Evolutionary conservation across 2,888 invertebrate species (phyloP).

Genomic region (Rhorus exstirpatorius): DNA sequence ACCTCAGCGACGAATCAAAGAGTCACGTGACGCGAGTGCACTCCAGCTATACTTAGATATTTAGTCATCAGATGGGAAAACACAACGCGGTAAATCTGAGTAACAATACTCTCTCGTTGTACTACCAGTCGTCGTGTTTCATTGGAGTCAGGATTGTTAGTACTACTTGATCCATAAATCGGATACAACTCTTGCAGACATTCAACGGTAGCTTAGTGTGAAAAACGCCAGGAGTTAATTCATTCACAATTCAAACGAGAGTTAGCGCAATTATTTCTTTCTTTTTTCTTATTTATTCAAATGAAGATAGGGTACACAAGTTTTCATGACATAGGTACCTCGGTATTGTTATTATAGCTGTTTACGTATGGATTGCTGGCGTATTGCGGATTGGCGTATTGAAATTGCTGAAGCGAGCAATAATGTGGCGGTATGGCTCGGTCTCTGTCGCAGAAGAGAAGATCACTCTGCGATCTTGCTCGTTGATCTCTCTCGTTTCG

Average conservation of each 20-base stretch:
- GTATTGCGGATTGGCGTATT: slow-evolving; percentile 72
- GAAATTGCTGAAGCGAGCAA: slow-evolving; percentile 80
- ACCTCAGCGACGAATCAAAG: too few species aligned
- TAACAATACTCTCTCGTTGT: too few species aligned
- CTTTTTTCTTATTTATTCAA: slow-evolving; percentile 18
- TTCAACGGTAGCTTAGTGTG: too few species aligned
- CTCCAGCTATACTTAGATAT: too few species aligned
- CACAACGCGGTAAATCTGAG: too few species aligned
- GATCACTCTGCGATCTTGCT: slow-evolving; percentile 81
- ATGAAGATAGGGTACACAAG: neutral
- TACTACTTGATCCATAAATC: too few species aligned
- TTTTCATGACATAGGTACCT: slow-evolving; percentile 76
- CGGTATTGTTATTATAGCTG: slow-evolving; percentile 79
- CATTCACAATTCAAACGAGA: neutral
- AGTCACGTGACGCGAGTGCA: too few species aligned
- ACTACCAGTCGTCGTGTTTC: too few species aligned
- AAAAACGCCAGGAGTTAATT: too few species aligned
- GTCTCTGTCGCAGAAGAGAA: slow-evolving; percentile 76
- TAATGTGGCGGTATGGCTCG: slow-evolving; percentile 72
- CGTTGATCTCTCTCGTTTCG: slow-evolving; percentile 81
- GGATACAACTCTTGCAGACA: too few species aligned
- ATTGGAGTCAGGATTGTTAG: too few species aligned
- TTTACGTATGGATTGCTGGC: slow-evolving; percentile 78
- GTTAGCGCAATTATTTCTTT: neutral
- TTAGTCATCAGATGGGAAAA: too few species aligned